Base-by-base conservation (phyloP, 1,140 invertebrate species). In the Drosophila biarmipes region DNA sequence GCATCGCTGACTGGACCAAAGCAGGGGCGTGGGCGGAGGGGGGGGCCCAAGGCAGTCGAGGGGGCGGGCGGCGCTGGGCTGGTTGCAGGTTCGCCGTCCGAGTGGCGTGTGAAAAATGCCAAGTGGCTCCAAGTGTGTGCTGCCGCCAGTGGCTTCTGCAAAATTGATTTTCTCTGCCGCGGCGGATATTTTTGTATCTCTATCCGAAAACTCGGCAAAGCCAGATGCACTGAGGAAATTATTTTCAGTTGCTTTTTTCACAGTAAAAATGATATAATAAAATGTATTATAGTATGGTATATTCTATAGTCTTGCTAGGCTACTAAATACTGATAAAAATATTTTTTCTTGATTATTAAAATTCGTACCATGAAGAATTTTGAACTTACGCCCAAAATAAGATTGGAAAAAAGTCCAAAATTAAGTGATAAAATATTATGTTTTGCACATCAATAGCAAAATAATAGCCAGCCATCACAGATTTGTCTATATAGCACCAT, bases 101-200 rank as follows among this genome's bases (percentile, higher is more conserved):
- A 48, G 61, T 76, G 73, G 72, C 73, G 73, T 76, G 73, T 76
- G 73, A 76, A 76, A 76, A 76, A 55, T 53, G 49, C 72, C 69
- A 73, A 73, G 37, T 76, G 61, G 29, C 59, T 27, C 19, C 12
- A 51, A 51, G 31, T 12, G 34, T 55, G 24, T 35, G 57, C 49
- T 29, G 17, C 10, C 12, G 21, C 14, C 24, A 37, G 43, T 21
- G 57, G 63, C 53, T 58, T 52, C 15, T 42, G 51, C 63, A 27
- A 68, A 76, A 76, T 76, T 76, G 73, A 76, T 76, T 76, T 75
- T 73, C 55, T 68, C 52, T 68, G 62, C 46, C 49, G 55, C 17
- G 46, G 0, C 27, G 17, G 24, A 29, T 19, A 15, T 24, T 24
- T 31, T 38, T 14, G 52, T 42, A 42, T 15, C 17, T 59, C 11